Evolutionary conservation across 2,113 vertebrate genomes (phyloP).

Genomic region (Gopherus evgoodei): DNA sequence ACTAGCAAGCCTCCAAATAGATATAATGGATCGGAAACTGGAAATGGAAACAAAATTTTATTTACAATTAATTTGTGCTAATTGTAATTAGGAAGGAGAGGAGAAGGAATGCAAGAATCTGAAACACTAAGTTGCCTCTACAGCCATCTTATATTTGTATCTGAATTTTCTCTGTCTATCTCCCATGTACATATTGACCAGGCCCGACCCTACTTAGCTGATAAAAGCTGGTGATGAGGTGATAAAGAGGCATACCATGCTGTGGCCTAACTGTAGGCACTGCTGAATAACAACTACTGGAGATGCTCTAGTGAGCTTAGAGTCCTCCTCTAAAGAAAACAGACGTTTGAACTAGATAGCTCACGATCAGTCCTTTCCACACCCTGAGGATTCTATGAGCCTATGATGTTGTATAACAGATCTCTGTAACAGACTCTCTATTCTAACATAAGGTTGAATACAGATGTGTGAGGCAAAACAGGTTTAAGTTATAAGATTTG

Average conservation of each 20-base stretch:
- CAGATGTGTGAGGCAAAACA: background rate
- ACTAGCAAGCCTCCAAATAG: background rate
- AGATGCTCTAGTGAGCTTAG: background rate
- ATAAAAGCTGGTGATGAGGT: background rate
- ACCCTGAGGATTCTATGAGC: background rate
- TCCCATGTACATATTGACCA: background rate
- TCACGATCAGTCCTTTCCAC: background rate
- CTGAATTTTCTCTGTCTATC: background rate
- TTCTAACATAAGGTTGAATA: background rate
- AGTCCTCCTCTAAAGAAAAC: background rate
- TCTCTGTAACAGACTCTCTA: background rate
- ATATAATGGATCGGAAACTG: conserved; percentile 10
- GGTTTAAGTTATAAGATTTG: background rate
- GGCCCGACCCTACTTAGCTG: background rate
- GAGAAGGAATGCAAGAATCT: conserved; percentile 6
- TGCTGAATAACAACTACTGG: background rate
- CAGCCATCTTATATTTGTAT: background rate
- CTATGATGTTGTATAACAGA: background rate
- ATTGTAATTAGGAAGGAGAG: background rate
- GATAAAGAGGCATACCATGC: background rate
- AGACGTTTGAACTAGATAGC: rapidly evolving
- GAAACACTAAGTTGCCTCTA: background rate
- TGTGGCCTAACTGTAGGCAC: background rate
- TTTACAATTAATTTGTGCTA: background rate
- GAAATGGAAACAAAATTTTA: background rate